Evolutionary conservation across 2,113 vertebrate species (phyloP), one percentile per base, ranked within the genome.

Genomic region (Scatophagus argus): DNA sequence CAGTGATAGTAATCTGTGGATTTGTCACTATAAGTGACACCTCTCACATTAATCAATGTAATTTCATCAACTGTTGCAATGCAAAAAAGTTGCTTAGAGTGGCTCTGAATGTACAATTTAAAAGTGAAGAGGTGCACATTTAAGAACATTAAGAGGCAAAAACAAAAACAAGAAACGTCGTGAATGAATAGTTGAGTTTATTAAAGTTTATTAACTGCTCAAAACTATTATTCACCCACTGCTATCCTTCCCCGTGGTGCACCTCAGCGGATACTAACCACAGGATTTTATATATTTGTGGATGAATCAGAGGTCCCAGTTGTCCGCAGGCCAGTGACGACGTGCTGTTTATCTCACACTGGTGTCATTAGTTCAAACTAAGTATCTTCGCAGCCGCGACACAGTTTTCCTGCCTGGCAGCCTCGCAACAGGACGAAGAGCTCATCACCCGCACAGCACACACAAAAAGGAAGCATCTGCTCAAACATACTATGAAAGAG

Each of bases 301-400:
- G 58, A 79, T 78, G 75, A 90, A 74, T 82, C 81, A 56, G 67
- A 87, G 64, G 41, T 86, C 69, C 58, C 49, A 34, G 68, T 52
- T 74, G 77, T 86, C 80, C 74, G 52, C 29, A 1, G 75, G 85
- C 63, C 55, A 73, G 68, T 55, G 83, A 63, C 77, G 77, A 91
- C 81, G 77, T 93, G 90, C 88, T 77, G 62, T 64, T 86, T 64
- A 67, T 81, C 89, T 74, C 82, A 84, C 63, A 69, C 76, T 54
- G 34, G 71, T 79, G 86, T 88, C 82, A 75, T 81, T 77, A 79
- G 84, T 83, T 86, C 73, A 83, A 76, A 71, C 68, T 68, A 64
- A 85, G 72, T 54, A 76, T 83, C 64, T 82, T 84, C 66, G 69
- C 63, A 79, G 71, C 49, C 61, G 82, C 25, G 41, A 75, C 71